These are phyloP conservation scores for Calidris pugnax DNA, from an alignment of 2,113 vertebrate species.

Conservation along the genomic window DNA sequence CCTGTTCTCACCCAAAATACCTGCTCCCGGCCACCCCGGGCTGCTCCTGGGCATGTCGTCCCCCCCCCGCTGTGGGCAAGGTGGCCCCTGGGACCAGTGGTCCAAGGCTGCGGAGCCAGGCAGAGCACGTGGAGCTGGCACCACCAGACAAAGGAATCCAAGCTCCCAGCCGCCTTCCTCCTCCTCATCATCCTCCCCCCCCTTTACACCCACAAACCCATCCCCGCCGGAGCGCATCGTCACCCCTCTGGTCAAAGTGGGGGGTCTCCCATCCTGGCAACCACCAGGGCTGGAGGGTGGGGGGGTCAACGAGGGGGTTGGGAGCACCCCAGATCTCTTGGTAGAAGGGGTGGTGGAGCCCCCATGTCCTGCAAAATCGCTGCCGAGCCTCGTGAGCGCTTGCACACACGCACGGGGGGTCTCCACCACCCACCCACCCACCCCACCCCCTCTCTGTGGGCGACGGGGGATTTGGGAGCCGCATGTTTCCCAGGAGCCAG, in stretches of 20 bases:
- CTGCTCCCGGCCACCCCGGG: background rate
- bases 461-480: too few relatives aligned
- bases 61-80: fast-evolving
- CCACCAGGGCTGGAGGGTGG: background rate
- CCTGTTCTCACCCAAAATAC: too few relatives aligned
- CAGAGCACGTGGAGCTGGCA: slow-evolving; percentile 25
- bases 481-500: too few relatives aligned
- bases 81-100: background rate
- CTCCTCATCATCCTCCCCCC: background rate
- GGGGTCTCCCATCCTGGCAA: background rate
- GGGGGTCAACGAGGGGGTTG: too few relatives aligned
- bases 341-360: too few relatives aligned
- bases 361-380: too few relatives aligned
- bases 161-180: background rate
- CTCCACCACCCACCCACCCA: too few relatives aligned
- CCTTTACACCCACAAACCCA: background rate
- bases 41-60: background rate
- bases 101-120: background rate
- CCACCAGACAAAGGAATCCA: slow-evolving; percentile 46
- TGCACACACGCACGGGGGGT: too few relatives aligned
- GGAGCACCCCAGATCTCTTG: too few relatives aligned
- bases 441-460: too few relatives aligned
- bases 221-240: background rate
- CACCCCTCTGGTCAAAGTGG: background rate
- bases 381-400: too few relatives aligned